phyloP scores from a whole-genome alignment of 2,888 invertebrate species.

The Dryobota labecula region DNA sequence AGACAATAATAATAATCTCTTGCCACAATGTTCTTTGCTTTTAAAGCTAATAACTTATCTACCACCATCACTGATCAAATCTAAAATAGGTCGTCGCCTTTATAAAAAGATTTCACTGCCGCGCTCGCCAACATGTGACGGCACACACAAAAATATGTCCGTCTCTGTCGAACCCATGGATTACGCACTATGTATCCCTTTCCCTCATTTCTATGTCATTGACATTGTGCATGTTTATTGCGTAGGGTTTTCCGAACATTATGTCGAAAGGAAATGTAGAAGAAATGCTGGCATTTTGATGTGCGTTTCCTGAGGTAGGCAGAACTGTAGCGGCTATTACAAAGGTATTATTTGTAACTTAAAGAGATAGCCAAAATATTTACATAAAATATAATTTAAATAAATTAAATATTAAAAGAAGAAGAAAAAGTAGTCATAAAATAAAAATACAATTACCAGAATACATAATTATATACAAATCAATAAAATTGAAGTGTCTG shows the following conservation, averaged over 20 bases:
- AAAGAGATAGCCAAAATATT: too few species aligned
- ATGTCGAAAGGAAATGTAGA: constrained; percentile 55
- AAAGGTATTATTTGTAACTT: too few species aligned
- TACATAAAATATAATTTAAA: too few species aligned
- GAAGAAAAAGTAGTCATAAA: too few species aligned
- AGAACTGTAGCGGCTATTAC: neutral
- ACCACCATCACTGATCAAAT: constrained; percentile 20
- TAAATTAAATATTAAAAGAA: too few species aligned
- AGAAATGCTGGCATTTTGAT: constrained; percentile 1
- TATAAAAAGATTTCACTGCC: constrained; percentile 81
- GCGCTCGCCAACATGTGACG: constrained; percentile 70
- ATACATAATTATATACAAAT: too few species aligned
- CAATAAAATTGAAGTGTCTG: too few species aligned
- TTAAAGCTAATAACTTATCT: neutral
- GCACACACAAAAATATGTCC: constrained; percentile 70
- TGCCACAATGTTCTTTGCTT: neutral
- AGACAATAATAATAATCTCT: too few species aligned
- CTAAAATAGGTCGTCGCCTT: constrained; percentile 72
- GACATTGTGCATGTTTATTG: constrained; percentile 63
- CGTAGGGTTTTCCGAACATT: constrained; percentile 65
- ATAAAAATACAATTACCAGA: too few species aligned
- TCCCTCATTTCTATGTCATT: constrained; percentile 73
- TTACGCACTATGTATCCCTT: constrained; percentile 65
- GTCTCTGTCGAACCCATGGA: constrained; percentile 68
- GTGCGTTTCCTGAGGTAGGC: constrained; percentile 9